Evolutionary conservation across 2,888 invertebrate species (phyloP).

Genomic region (Melipona bicolor): DNA sequence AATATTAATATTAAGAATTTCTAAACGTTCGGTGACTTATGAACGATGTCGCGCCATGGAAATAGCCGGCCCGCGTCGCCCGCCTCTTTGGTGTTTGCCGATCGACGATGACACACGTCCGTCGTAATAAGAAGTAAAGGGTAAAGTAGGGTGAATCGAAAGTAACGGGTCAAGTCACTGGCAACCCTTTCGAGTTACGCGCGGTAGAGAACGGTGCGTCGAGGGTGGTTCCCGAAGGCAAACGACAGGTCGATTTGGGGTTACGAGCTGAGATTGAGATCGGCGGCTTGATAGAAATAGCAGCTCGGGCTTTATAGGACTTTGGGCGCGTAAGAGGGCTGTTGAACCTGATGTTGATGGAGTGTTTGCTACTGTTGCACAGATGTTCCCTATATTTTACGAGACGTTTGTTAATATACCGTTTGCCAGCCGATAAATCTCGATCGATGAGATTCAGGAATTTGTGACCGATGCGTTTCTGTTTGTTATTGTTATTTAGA

Average conservation of each 20-base stretch:
- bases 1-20: no score
- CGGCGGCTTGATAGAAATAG: neutral
- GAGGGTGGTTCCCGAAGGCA: conserved; percentile 29
- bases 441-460: no score
- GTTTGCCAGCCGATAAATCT: no score
- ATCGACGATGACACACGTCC: neutral
- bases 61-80: neutral
- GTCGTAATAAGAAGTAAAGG: conserved; percentile 7
- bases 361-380: neutral
- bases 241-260: conserved; percentile 50
- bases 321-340: neutral
- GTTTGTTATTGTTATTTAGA: no score
- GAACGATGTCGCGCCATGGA: no score
- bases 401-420: neutral
- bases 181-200: conserved; percentile 28
- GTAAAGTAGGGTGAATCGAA: conserved; percentile 9
- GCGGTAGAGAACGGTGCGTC: neutral
- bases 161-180: conserved; percentile 41
- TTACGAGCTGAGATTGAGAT: conserved; percentile 43
- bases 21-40: no score
- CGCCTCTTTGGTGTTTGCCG: neutral
- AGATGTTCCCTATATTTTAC: neutral
- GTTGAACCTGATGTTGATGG: conserved; percentile 16
- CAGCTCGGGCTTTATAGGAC: neutral
- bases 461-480: no score